Base-by-base conservation (phyloP, 2,888 invertebrate species). In the Melanostoma mellinum region DNA sequence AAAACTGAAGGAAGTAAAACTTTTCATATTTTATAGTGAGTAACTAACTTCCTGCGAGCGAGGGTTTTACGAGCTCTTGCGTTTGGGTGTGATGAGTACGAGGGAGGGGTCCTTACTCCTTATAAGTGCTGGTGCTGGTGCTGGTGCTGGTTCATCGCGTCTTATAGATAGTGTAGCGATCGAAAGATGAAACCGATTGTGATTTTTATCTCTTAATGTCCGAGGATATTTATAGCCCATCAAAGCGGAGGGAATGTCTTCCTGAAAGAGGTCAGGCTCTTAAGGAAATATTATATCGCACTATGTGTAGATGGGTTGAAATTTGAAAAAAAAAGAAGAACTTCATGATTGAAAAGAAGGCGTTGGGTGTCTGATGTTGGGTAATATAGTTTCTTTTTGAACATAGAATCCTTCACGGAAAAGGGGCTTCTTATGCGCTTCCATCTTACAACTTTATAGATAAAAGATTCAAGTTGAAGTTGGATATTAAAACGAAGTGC, bases 21-120 rank as follows among this genome's bases (percentile, higher is more conserved):
- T 71, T 78, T 78, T 74, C 69, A 71, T 81, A 72, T 77, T 84
- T 84, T 78, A 84, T 78, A 53, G 71, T 52, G 74, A 56, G 30
- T 44, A 67, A 20, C 20, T 20, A 20, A 60, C 52, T 84, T 78
- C 50, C 73, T 53, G 61, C 8, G 44, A 63, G 74, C 44, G 50
- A 67, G 53, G 68, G 61, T 82, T 82, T 77, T 82, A 77, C 38
- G 52, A 73, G 52, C 48, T 68, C 50, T 32, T 40, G 69, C 6
- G 38, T n/a, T 53, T 48, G 44, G 63, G 50, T 52, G 61, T 71
- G 68, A 68, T 52, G 71, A 61, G 36, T 6, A 6, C 60, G 9
- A 44, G 55, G 9, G 48, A 10, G 56, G 20, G 52, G 20, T 20
- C 20, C 1, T 20, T 20, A 20, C 20, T 36, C 46, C 58, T 53